Evolutionary conservation across 2,888 invertebrate genomes (phyloP).

Genomic region (Melanophora roralis): DNA sequence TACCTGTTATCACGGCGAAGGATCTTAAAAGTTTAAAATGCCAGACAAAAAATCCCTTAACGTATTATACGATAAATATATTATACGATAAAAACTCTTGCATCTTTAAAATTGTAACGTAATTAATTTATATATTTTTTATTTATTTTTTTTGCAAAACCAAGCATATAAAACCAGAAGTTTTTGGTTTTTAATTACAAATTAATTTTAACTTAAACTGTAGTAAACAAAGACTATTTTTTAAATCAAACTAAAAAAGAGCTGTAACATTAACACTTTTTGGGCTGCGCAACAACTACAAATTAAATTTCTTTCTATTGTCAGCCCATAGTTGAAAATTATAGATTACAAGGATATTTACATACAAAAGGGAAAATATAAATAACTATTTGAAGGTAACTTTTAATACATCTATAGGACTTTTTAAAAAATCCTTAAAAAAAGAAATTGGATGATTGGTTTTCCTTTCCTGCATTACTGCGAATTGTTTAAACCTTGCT

Average conservation of each 20-base stretch:
- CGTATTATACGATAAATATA: no score
- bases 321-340: not conserved
- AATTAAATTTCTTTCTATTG: not conserved
- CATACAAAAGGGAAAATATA: not conserved
- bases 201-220: conserved; percentile 39
- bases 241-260: not conserved
- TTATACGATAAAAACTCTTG: not conserved
- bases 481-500: conserved; percentile 78
- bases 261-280: not conserved
- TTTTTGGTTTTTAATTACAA: conserved; percentile 4
- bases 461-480: conserved; percentile 23
- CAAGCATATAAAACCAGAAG: not conserved
- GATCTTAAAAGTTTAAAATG: no score
- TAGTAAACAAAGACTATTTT: not conserved
- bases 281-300: not conserved
- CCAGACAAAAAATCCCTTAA: no score
- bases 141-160: not conserved
- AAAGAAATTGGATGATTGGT: not conserved
- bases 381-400: not conserved
- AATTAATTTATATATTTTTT: not conserved
- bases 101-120: not conserved
- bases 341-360: conserved; percentile 4
- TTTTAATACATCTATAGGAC: no score
- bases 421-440: no score
- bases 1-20: no score